A percentile compares a stretch with the other conserved stretches of the same genome.
Conservation (phyloP, 1,140 invertebrate species). For the Trypoxylus dichotomus region DNA sequence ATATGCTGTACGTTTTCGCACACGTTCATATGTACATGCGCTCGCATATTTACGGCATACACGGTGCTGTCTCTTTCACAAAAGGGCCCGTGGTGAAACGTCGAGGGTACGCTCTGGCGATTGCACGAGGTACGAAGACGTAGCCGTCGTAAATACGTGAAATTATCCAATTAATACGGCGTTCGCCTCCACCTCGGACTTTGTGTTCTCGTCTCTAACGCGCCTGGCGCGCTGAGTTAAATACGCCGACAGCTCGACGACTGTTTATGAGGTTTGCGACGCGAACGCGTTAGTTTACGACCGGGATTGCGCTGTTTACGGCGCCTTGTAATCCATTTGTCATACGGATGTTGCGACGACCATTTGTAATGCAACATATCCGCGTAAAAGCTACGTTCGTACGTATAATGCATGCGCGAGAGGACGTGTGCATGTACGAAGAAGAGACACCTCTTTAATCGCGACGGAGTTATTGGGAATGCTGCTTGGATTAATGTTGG, state of each 20-base stretch:
- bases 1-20: not conserved
- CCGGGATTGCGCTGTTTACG: not conserved
- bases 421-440: too few relatives aligned
- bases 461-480: too few relatives aligned
- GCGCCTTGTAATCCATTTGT: constrained; percentile 21
- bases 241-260: constrained; percentile 1
- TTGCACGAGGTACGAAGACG: not conserved
- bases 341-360: constrained; percentile 4
- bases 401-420: too few relatives aligned
- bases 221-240: not conserved
- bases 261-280: constrained; percentile 7
- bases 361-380: not conserved
- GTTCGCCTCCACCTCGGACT: not conserved
- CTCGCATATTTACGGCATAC: not conserved
- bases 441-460: too few relatives aligned
- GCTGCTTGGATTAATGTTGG: too few relatives aligned
- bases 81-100: too few relatives aligned
- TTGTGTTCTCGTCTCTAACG: not conserved
- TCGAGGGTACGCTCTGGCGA: not conserved
- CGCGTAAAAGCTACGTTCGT: not conserved
- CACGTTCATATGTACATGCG: not conserved
- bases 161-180: constrained; percentile 16
- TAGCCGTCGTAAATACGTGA: constrained; percentile 7
- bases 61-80: not conserved
- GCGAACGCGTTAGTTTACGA: constrained; percentile 3